Evolutionary conservation across 2,797 vertebrate genomes (phyloP).

Genomic region (Sparus aurata): DNA sequence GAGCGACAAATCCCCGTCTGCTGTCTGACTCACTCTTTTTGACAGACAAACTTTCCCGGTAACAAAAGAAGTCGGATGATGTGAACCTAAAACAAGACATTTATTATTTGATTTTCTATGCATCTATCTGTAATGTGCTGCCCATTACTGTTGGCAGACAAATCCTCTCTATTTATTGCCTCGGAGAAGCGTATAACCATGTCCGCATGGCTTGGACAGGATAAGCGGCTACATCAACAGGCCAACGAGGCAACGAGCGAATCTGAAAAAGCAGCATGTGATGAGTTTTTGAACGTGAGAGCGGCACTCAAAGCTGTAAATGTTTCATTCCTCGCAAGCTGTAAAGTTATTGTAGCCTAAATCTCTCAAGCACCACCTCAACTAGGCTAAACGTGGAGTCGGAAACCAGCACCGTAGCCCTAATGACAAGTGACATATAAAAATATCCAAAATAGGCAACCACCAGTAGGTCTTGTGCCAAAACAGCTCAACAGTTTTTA

Average conservation of each 20-base stretch:
- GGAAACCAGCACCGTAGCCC: slow-evolving; percentile 25
- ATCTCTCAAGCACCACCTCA: slow-evolving; percentile 3
- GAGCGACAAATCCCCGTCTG: slow-evolving; percentile 67
- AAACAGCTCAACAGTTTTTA: slow-evolving; percentile 51
- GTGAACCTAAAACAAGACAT: background rate
- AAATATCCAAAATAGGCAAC: slow-evolving; percentile 29
- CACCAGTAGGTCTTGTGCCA: slow-evolving; percentile 15
- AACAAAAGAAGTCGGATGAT: background rate
- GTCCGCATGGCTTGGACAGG: slow-evolving; percentile 2
- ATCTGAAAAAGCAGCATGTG: slow-evolving; percentile 8
- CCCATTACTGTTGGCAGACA: background rate
- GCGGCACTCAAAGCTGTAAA: slow-evolving; percentile 5
- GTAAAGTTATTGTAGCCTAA: slow-evolving; percentile 25
- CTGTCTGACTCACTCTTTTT: slow-evolving; percentile 52
- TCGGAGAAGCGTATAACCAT: background rate
- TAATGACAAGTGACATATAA: slow-evolving; percentile 35
- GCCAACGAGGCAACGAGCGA: background rate
- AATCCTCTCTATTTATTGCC: slow-evolving; percentile 2
- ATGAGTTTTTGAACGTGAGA: slow-evolving; percentile 1
- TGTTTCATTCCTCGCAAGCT: slow-evolving; percentile 9
- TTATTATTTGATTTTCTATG: background rate
- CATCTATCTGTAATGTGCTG: background rate
- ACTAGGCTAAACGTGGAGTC: slow-evolving; percentile 21
- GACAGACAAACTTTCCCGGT: background rate
- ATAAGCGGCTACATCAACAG: background rate